These are phyloP conservation scores for Pedionomus torquatus DNA, from an alignment of 2,113 vertebrate genomes.

Conservation along the genomic window DNA sequence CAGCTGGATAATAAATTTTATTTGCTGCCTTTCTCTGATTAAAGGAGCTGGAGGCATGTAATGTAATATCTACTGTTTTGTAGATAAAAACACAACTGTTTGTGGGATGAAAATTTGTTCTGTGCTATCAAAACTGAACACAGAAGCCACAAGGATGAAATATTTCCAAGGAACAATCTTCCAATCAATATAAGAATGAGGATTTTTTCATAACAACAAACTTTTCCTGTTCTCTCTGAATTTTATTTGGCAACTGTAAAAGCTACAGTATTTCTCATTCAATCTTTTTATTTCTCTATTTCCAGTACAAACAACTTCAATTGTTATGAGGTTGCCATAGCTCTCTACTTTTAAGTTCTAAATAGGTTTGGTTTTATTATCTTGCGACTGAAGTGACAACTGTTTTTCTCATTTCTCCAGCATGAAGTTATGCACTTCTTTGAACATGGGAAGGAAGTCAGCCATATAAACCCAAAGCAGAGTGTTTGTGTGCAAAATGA, in stretches of 20 bases:
- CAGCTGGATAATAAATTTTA: not conserved
- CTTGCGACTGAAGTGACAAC: not conserved
- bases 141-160: not conserved
- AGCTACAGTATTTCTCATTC: not conserved
- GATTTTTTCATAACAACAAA: not conserved
- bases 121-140: not conserved
- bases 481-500: not conserved
- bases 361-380: not conserved
- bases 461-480: not conserved
- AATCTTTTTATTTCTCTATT: not conserved
- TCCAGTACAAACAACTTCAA: not conserved
- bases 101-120: not conserved
- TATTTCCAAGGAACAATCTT: not conserved
- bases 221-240: not conserved
- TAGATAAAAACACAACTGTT: not conserved
- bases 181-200: not conserved
- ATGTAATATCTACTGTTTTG: not conserved
- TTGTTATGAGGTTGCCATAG: not conserved
- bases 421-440: not conserved
- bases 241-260: not conserved
- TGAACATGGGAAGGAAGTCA: not conserved
- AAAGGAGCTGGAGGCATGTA: not conserved
- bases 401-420: not conserved
- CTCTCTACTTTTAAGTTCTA: not conserved
- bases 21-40: not conserved